Evolutionary conservation across 2,888 invertebrate species (phyloP), one percentile per base, ranked within the genome.

Genomic region (Meteorus colon): DNA sequence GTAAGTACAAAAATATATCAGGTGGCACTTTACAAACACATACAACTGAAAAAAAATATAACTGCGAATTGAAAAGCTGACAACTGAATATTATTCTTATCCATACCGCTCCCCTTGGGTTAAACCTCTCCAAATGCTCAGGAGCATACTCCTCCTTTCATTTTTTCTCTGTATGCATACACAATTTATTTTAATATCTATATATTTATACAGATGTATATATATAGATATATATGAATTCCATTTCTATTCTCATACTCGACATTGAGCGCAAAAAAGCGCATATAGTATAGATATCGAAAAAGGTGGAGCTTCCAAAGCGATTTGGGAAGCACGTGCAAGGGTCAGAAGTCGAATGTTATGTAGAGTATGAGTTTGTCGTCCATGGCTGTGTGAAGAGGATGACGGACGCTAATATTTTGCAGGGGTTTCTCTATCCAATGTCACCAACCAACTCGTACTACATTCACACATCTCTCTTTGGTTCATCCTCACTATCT

Each of bases 291-390:
- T 68, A 70, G 71, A 59, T 68, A 73, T 76, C 65, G 70, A 70
- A 69, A 74, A 72, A 72, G 31, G 75, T 63, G 69, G 45, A 67
- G 75, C 34, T 69, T 63, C 62, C 73, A 77, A 77, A 77, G 62
- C 76, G 73, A 79, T 79, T 75, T 70, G 16, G 51, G 76, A 74
- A 77, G 74, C 77, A 81, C 80, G 81, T 79, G 79, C 77, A 62
- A 69, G 76, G 77, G 76, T 81, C 81, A 73, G 80, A 79, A 78
- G 81, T 81, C 78, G 79, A 80, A 78, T 77, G 74, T 77, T 51
- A 55, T 65, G 66, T 72, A 16, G 69, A 65, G 34, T 41, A 66
- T 60, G 51, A 27, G 55, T 63, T 71, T 70, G 73, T 77, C 77
- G 79, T 74, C 24, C 34, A 76, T 66, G 63, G 75, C 66, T 68